Evolutionary conservation across 1,140 invertebrate genomes (phyloP).

Genomic region (Brachystomella parvula): DNA sequence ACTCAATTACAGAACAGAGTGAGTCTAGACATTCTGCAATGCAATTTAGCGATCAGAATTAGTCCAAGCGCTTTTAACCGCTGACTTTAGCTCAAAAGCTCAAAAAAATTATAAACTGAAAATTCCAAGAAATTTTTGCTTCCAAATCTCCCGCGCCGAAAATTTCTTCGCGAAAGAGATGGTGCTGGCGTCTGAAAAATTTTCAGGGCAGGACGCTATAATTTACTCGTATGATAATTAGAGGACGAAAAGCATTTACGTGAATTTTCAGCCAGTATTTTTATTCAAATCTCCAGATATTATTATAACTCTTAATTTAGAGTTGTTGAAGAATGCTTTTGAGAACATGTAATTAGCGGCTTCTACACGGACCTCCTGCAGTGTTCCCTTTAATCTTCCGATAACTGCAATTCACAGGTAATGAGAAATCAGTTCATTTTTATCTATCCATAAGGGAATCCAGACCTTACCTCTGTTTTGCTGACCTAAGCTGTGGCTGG

Average conservation of each 20-base stretch:
- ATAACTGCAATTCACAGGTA: background rate
- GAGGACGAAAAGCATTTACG: too few relatives aligned
- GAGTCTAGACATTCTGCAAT: too few relatives aligned
- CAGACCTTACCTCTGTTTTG: slow-evolving; percentile 17
- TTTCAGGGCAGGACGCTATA: background rate
- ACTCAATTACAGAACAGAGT: too few relatives aligned
- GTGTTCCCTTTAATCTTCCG: background rate
- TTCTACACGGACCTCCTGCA: background rate
- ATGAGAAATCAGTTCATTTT: background rate
- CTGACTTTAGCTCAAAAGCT: too few relatives aligned
- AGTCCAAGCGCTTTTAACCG: too few relatives aligned
- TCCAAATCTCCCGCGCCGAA: background rate
- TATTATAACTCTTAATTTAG: background rate
- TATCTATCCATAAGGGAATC: too few relatives aligned
- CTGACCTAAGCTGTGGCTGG: slow-evolving; percentile 16
- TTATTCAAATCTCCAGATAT: background rate
- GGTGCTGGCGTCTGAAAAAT: background rate
- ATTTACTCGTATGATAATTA: background rate
- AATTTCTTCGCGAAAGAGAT: background rate
- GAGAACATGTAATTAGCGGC: background rate
- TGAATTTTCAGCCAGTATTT: too few relatives aligned
- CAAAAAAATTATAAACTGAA: too few relatives aligned
- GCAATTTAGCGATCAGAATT: too few relatives aligned
- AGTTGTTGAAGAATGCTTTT: background rate
- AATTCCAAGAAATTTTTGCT: too few relatives aligned